Percentiles rank a stretch among this genome's conserved stretches.
phyloP scores from a whole-genome alignment of 2,113 vertebrate genomes.

The Recurvirostra avosetta region DNA sequence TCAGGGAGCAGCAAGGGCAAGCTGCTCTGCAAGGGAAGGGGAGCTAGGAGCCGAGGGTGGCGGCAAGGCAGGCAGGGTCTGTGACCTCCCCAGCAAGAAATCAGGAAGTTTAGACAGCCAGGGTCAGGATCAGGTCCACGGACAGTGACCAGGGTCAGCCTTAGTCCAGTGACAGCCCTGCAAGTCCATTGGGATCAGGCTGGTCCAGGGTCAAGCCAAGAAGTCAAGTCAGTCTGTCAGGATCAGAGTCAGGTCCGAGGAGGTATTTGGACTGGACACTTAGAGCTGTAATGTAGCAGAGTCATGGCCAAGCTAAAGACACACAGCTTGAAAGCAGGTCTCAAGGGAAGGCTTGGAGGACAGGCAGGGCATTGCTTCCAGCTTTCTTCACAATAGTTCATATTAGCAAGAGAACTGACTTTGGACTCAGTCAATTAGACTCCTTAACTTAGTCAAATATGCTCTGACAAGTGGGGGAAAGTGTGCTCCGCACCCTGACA shows the following conservation, averaged over 20 bases:
- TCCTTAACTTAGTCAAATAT: not conserved
- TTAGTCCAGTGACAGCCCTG: not conserved
- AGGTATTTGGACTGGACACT: not conserved
- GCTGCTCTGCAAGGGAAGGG: not conserved
- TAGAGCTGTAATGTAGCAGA: not conserved
- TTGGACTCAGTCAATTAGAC: not conserved
- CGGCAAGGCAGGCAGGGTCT: not conserved
- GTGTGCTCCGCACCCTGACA: not conserved
- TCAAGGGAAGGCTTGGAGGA: not conserved
- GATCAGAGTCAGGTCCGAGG: not conserved
- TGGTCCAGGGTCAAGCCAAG: not conserved
- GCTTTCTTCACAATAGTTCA: not conserved
- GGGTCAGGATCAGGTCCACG: not conserved
- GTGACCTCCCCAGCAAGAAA: not conserved
- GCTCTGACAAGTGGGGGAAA: rapidly evolving
- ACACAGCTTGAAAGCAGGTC: not conserved
- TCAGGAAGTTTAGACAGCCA: not conserved
- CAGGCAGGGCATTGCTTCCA: not conserved
- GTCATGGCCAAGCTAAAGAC: not conserved
- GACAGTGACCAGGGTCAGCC: not conserved
- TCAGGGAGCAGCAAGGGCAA: not conserved
- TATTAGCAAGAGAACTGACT: not conserved
- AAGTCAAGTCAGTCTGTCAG: not conserved
- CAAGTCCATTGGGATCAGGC: not conserved
- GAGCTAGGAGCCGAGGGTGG: not conserved